Conservation (phyloP, 2,797 vertebrate species). For the Lepus oiostolus region DNA sequence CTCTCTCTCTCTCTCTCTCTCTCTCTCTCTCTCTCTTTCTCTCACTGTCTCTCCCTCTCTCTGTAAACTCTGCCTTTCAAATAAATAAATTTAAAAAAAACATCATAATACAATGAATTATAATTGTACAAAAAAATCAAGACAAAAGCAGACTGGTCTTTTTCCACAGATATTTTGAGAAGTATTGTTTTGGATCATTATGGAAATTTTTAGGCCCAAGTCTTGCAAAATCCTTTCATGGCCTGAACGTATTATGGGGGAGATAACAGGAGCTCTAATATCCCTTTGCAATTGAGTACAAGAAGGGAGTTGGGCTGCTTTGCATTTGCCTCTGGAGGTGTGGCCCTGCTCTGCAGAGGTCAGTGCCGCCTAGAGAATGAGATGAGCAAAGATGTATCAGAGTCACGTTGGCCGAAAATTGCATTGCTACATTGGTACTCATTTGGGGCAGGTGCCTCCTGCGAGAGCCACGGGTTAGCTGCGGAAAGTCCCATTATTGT, state of each 20-base stretch:
- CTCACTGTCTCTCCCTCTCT: too few relatives aligned
- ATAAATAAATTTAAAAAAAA: not conserved
- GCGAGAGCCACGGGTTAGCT: constrained; percentile 81
- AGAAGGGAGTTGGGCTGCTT: not conserved
- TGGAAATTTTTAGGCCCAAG: not conserved
- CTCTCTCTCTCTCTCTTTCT: too few relatives aligned
- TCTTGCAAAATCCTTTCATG: not conserved
- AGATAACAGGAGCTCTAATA: not conserved
- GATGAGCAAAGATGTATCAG: not conserved
- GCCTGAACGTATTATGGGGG: not conserved
- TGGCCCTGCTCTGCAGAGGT: not conserved
- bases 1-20: too few relatives aligned
- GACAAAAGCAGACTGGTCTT: not conserved
- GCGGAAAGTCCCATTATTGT: constrained; percentile 82
- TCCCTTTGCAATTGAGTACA: not conserved
- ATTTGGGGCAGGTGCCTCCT: constrained; percentile 72
- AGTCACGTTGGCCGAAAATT: constrained; percentile 78
- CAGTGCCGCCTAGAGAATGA: not conserved
- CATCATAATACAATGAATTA: not conserved
- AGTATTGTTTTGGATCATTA: not conserved
- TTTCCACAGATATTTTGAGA: constrained; percentile 12
- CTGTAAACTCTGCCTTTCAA: too few relatives aligned
- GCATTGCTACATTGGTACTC: constrained; percentile 69
- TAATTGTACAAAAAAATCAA: not conserved
- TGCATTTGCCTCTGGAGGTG: not conserved